Percentiles rank a stretch among this genome's conserved stretches.
phyloP scores from a whole-genome alignment of 2,797 vertebrate genomes.

The Simalia tracyae region DNA sequence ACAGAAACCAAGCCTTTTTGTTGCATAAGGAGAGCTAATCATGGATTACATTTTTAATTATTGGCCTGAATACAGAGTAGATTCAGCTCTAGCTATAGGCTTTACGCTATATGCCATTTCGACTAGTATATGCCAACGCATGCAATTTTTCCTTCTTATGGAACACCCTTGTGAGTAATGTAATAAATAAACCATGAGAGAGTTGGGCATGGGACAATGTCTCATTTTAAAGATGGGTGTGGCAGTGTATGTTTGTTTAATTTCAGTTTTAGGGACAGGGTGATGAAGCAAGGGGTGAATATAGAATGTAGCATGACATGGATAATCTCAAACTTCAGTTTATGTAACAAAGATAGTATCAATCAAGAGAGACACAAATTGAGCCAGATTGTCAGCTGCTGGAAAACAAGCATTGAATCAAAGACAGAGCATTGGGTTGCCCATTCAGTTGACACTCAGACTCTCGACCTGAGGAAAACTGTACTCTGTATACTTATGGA shows the following conservation, averaged over 20 bases:
- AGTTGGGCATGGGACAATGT: neutral
- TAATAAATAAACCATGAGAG: neutral
- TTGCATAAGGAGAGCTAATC: neutral
- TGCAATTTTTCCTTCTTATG: neutral
- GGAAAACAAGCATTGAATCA: neutral
- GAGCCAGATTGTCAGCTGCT: neutral
- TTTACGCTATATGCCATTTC: neutral
- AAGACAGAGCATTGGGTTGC: neutral
- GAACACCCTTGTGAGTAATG: neutral
- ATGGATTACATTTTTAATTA: neutral
- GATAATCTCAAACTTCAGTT: neutral
- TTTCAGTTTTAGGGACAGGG: neutral
- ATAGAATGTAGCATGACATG: neutral
- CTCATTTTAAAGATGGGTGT: neutral
- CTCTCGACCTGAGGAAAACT: neutral
- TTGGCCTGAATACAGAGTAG: neutral
- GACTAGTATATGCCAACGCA: neutral
- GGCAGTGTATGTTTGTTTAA: neutral
- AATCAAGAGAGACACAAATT: neutral
- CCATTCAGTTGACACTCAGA: neutral
- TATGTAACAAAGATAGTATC: neutral
- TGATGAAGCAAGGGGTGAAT: neutral
- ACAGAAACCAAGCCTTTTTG: neutral
- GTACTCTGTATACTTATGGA: neutral
- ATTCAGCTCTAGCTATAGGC: neutral